A percentile compares a stretch with the other conserved stretches of the same genome.
phyloP scores from a whole-genome alignment of 1,140 invertebrate genomes.

The Drosophila busckii region DNA sequence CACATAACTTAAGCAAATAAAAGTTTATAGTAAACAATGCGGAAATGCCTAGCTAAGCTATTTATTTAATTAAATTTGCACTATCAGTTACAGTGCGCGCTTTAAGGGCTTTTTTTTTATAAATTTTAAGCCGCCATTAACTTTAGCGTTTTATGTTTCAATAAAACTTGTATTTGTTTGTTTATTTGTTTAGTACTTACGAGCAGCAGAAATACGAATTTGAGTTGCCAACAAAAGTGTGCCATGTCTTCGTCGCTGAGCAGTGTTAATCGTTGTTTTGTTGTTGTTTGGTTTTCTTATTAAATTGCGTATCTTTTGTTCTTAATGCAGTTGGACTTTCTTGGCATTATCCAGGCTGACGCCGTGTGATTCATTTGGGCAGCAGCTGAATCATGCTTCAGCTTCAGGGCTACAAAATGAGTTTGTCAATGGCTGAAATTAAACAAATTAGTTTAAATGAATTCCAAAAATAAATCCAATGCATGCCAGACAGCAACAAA shows the following conservation, averaged over 20 bases:
- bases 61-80: too few species aligned
- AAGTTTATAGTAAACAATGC: too few species aligned
- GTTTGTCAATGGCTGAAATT: slow-evolving; percentile 63
- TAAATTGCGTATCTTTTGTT: slow-evolving; percentile 25
- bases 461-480: too few species aligned
- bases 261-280: slow-evolving; percentile 35
- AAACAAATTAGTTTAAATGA: too few species aligned
- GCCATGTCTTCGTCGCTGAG: slow-evolving; percentile 43
- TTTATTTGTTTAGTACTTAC: slow-evolving; percentile 54
- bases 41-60: too few species aligned
- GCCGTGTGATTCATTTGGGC: slow-evolving; percentile 57
- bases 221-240: slow-evolving; percentile 72
- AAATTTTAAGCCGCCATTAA: too few species aligned
- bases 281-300: slow-evolving; percentile 2
- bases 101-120: too few species aligned
- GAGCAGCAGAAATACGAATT: slow-evolving; percentile 63
- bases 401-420: not conserved
- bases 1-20: too few species aligned
- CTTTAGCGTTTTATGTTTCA: too few species aligned
- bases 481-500: too few species aligned
- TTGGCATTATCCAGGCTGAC: slow-evolving; percentile 28
- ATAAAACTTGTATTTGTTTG: too few species aligned
- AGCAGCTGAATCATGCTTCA: slow-evolving; percentile 47
- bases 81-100: too few species aligned
- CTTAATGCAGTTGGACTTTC: slow-evolving; percentile 57